Evolutionary conservation across 2,797 vertebrate genomes (phyloP).

Genomic region (Mormyrus proboscirostris): DNA sequence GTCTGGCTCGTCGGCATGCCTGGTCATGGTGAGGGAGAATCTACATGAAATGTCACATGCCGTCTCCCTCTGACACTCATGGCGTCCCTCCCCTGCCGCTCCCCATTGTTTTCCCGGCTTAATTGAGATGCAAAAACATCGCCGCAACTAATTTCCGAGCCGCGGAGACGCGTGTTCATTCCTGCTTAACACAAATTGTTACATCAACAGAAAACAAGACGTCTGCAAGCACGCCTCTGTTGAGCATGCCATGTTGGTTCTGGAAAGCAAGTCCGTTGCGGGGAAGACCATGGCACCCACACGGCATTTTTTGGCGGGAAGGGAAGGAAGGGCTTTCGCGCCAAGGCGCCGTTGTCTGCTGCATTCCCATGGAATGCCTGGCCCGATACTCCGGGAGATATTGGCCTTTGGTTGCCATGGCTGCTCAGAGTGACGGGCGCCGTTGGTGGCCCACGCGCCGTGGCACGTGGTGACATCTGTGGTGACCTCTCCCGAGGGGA

Average conservation of each 20-base stretch:
- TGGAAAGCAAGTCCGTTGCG: no score
- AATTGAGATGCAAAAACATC: constrained; percentile 67
- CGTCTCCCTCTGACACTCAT: constrained; percentile 23
- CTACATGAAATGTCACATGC: constrained; percentile 10
- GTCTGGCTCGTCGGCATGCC: not conserved
- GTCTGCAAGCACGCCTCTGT: not conserved
- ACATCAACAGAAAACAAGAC: constrained; percentile 36
- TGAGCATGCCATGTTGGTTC: not conserved
- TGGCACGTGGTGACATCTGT: not conserved
- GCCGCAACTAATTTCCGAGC: constrained; percentile 65
- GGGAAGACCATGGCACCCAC: not conserved
- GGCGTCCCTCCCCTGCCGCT: constrained; percentile 37
- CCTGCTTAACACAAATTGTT: constrained; percentile 54
- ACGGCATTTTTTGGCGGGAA: not conserved
- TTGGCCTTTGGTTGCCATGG: not conserved
- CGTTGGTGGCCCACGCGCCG: not conserved
- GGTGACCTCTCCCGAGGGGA: not conserved
- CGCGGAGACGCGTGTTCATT: constrained; percentile 57
- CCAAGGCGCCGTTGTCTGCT: not conserved
- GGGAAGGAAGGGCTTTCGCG: not conserved
- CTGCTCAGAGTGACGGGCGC: not conserved
- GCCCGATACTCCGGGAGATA: not conserved
- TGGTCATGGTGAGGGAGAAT: not conserved
- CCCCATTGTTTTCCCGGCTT: constrained; percentile 52
- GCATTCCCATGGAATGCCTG: not conserved